Evolutionary conservation across 2,888 invertebrate species (phyloP), one percentile per base, ranked within the genome.

Genomic region (Elmis aenea): DNA sequence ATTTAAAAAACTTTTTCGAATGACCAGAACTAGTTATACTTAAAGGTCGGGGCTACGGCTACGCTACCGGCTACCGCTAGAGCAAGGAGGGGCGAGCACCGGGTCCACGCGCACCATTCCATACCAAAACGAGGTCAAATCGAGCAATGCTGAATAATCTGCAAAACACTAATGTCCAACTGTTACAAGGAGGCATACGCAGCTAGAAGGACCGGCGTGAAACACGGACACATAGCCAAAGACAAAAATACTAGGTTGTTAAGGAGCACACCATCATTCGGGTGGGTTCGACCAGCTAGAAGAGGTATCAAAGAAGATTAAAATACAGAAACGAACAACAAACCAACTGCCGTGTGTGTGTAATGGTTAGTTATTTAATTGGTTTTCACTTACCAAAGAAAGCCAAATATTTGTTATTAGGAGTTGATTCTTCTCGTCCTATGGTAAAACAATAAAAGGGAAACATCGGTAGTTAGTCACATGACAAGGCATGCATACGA

Each of bases 381-480:
- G 65, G 65, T 66, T 66, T 66, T 77, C 78, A 87, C 87, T 88
- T 84, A 87, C 88, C 85, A 88, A 84, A 78, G 87, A 86, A 80
- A 88, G 85, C 89, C 89, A 90, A 77, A 88, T 85, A 82, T 89
- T 89, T 78, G 88, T 84, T 77, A 88, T 86, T 78, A 90, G 83
- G 78, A 88, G 85, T 83, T 89, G 89, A 79, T 89, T 89, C 83
- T 89, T 89, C 84, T 89, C 88, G 81, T 89, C 88, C 88, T 88
- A 83, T 79, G 74, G 74, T 68, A 77, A 77, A 78, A 79, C 78
- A 79, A 77, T 78, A 80, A 80, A 77, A 76, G 77, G 77, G 77
- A 77, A 77, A 75, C 74, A 73, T 73, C 65, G 64, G 64, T 66
- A 59, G 67, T 68, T 68, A 68, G 68, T 68, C 61, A 67, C 67